Base-by-base conservation (phyloP, 2,888 invertebrate genomes). In the Archaeoteleia sp. region DNA sequence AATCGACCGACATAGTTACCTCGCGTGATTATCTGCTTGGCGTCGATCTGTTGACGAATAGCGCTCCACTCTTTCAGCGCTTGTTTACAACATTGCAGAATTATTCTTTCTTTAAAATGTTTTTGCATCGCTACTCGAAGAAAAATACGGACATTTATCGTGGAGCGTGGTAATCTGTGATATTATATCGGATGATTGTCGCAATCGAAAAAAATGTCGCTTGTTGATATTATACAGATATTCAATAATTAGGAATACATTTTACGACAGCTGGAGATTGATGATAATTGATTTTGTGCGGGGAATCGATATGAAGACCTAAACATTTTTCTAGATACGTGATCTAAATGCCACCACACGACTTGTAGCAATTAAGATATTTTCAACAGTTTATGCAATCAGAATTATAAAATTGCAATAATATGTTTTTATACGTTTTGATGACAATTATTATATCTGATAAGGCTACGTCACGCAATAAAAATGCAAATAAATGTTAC, bases 1-100 rank as follows among this genome's bases (percentile, higher is more conserved):
- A 43, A 37, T 37, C 35, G 53, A 25, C 35, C 57, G 65, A 67
- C 67, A 70, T 66, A 70, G 60, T 68, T 66, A 66, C 46, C 66
- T 58, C 32, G 46, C 48, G 60, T 53, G 71, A 65, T 45, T 54
- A 58, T 30, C 49, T 25, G 10, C 9, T 9, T 13, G 7, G 12
- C 45, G 35, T 35, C 35, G 8, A 35, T 15, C 35, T n/a, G 23
- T 42, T 48, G 34, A 53, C 58, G 66, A 66, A 61, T 62, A 66
- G 58, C 43, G 32, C 48, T 20, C 10, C 46, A 12, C 23, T 12
- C 10, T 42, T 42, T 10, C 14, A 25, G 14, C 35, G 42, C 48
- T 43, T 63, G 57, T 55, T 58, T 35, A 65, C 53, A 58, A 23
- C 27, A 17, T 10, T 2, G 46, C 39, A 40, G 45, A 65, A 53